Percentiles rank a stretch among this genome's conserved stretches.
These are phyloP conservation scores for Microcebus tavaratra DNA, from an alignment of 2,113 vertebrate species.

Conservation along the genomic window DNA sequence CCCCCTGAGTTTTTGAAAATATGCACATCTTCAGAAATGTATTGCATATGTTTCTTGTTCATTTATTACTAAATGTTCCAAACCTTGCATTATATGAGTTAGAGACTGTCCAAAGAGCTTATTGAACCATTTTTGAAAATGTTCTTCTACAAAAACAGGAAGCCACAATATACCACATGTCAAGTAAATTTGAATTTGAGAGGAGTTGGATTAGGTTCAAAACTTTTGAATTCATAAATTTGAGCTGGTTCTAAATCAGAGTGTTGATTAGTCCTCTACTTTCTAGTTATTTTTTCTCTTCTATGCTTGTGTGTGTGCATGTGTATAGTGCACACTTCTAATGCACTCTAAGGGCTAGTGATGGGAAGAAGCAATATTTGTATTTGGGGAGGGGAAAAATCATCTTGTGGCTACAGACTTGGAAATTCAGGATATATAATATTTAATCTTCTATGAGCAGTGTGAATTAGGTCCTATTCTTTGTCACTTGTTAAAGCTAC, in stretches of 20 bases:
- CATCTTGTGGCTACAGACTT: too few relatives aligned
- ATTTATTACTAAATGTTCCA: conserved; percentile 19
- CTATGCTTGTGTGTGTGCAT: background rate
- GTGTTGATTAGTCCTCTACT: background rate
- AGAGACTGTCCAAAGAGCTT: background rate
- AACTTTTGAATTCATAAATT: conserved; percentile 11
- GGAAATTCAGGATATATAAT: too few relatives aligned
- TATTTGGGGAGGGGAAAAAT: too few relatives aligned
- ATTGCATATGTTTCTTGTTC: conserved; percentile 9
- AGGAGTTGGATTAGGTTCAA: conserved; percentile 35
- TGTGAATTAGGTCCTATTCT: too few relatives aligned
- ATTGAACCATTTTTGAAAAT: conserved; percentile 38
- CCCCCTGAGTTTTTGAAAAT: conserved; percentile 46
- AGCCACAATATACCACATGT: conserved; percentile 15
- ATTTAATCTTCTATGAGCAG: too few relatives aligned
- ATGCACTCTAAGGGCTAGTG: too few relatives aligned
- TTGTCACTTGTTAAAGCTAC: too few relatives aligned
- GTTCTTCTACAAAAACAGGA: conserved; percentile 51
- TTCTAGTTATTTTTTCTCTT: conserved; percentile 13
- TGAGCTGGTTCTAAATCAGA: conserved; percentile 45
- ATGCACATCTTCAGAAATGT: conserved; percentile 17
- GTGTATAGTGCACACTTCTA: too few relatives aligned
- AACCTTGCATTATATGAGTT: background rate
- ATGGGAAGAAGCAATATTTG: too few relatives aligned
- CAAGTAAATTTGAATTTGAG: conserved; percentile 47